Conservation (phyloP, 1,140 invertebrate species). For the Helicoverpa zea region DNA sequence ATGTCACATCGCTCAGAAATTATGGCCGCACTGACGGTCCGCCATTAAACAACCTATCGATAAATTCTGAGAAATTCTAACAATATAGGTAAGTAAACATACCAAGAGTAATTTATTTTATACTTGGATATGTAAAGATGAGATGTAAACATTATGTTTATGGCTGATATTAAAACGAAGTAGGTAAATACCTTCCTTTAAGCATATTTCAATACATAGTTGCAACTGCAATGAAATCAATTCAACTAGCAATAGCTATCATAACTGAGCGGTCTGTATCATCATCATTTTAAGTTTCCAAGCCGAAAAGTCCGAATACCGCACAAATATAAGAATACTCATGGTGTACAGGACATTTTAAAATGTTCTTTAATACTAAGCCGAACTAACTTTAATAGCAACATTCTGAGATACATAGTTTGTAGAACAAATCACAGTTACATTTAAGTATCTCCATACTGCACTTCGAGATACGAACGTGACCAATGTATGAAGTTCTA, state of each 20-base stretch:
- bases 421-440: constrained; percentile 42
- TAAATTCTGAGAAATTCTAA: constrained; percentile 36
- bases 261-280: too few relatives aligned
- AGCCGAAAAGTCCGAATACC: too few relatives aligned
- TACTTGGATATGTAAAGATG: background rate
- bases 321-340: too few relatives aligned
- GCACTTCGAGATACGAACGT: constrained; percentile 38
- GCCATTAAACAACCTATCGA: constrained; percentile 34
- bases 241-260: too few relatives aligned
- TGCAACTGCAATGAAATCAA: too few relatives aligned
- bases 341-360: too few relatives aligned
- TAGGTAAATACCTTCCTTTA: background rate
- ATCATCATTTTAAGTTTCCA: too few relatives aligned
- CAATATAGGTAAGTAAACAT: constrained; percentile 14
- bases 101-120: background rate
- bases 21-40: constrained; percentile 33
- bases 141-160: background rate
- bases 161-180: constrained; percentile 3
- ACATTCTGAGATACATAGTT: constrained; percentile 23
- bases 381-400: constrained; percentile 1
- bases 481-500: constrained; percentile 38
- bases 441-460: constrained; percentile 17
- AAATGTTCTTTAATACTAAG: background rate
- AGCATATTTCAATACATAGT: too few relatives aligned
- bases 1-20: constrained; percentile 59